Evolutionary conservation across 1,140 invertebrate species (phyloP).

Genomic region (Ectropis grisescens): DNA sequence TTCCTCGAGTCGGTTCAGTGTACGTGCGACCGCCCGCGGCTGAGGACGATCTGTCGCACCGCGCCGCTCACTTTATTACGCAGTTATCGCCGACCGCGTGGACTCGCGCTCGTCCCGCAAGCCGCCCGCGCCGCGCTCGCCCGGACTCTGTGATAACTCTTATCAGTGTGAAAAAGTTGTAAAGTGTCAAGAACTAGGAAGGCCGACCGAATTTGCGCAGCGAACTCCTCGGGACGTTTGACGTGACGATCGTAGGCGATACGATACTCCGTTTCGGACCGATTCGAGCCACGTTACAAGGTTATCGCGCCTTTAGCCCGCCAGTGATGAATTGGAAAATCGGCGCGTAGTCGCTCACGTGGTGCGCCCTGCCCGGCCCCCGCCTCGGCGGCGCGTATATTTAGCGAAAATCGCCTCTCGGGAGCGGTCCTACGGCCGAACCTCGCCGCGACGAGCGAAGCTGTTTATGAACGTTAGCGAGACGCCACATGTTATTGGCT

Average conservation of each 20-base stretch:
- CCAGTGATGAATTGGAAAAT: slow-evolving; percentile 68
- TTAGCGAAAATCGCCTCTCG: slow-evolving; percentile 68
- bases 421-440: slow-evolving; percentile 50
- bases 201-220: slow-evolving; percentile 25
- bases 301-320: slow-evolving; percentile 59
- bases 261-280: slow-evolving; percentile 30
- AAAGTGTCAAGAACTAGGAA: slow-evolving; percentile 32
- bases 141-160: slow-evolving; percentile 40
- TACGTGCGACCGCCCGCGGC: slow-evolving; percentile 55
- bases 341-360: slow-evolving; percentile 68
- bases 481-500: slow-evolving; percentile 65
- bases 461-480: slow-evolving; percentile 62
- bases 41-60: slow-evolving; percentile 36
- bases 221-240: slow-evolving; percentile 24
- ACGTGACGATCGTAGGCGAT: slow-evolving; percentile 32
- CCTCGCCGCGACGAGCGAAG: slow-evolving; percentile 40
- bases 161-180: slow-evolving; percentile 54
- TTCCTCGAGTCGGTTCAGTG: slow-evolving; percentile 38
- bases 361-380: slow-evolving; percentile 57
- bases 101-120: slow-evolving; percentile 14
- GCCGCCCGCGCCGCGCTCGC: slow-evolving; percentile 1
- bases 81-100: slow-evolving; percentile 61
- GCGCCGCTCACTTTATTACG: slow-evolving; percentile 56
- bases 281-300: slow-evolving; percentile 61
- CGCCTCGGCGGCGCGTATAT: slow-evolving; percentile 59